Base-by-base conservation (phyloP, 2,113 vertebrate genomes). In the Porphyrio hochstetteri region DNA sequence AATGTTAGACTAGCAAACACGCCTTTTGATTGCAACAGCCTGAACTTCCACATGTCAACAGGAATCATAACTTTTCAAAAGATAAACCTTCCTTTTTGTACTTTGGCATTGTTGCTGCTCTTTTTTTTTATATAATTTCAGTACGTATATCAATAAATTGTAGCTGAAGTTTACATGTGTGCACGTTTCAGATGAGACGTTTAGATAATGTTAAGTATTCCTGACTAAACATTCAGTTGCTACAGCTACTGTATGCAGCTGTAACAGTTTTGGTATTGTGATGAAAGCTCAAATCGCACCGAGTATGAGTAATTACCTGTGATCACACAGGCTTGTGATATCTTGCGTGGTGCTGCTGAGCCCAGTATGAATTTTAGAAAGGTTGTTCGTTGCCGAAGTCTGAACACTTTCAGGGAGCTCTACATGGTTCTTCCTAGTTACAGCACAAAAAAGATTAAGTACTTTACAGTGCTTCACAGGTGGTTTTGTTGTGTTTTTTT, bases 21-120 rank as follows among this genome's bases (percentile, higher is more conserved):
- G 61, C 95, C 95, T 95, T 95, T 95, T 88, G 92, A 96, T 96
- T 97, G 95, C 95, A 90, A 93, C 92, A 96, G 90, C 52, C 76
- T 88, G 94, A 90, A 96, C 92, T 93, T 95, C 88, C 88, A 94
- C 80, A 86, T 96, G 95, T 93, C 92, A 95, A 94, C 83, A 93
- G 60, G 80, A 94, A 88, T 96, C 25, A 11, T 91, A 94, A 83
- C 42, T 95, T 93, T 93, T 94, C 82, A 78, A 57, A 79, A 90
- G 90, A 84, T 95, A 96, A 92, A 90, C 64, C 33, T 82, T 83
- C 35, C 38, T 56, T 56, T 93, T 92, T 86, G 48, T 93, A 78
- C 21, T 15, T 90, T 96, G 89, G 84, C 75, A 69, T 53, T 40
- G 28, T 67, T 70, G 5, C 67, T 76, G 28, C 25, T 88, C 42